A percentile compares a stretch with the other conserved stretches of the same genome.
phyloP scores from a whole-genome alignment of 2,888 invertebrate species.

The Punctoribates punctum region DNA sequence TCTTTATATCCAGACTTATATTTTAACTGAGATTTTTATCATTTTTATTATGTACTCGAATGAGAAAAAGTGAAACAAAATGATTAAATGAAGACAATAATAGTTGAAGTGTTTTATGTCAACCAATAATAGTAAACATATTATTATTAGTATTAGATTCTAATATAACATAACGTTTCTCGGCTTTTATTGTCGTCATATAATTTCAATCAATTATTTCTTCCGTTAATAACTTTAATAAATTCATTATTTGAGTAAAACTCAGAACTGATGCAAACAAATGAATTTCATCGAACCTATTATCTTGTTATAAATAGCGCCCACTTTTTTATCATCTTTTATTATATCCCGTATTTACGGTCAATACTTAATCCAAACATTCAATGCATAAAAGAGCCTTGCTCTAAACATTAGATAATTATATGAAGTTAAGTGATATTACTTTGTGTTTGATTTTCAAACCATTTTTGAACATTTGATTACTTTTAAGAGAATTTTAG shows the following conservation, averaged over 20 bases:
- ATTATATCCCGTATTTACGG: too few relatives aligned
- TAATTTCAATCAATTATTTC: not conserved
- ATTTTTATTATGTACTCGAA: constrained; percentile 21
- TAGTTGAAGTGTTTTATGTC: constrained; percentile 2
- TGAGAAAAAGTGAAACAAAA: constrained; percentile 10
- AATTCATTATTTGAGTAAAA: not conserved
- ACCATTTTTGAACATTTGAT: too few relatives aligned
- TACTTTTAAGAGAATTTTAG: too few relatives aligned
- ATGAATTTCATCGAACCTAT: not conserved
- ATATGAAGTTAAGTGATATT: too few relatives aligned
- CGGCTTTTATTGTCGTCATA: not conserved
- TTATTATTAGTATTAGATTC: not conserved
- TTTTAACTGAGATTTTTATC: not conserved
- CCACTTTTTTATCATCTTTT: too few relatives aligned
- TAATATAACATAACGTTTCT: not conserved
- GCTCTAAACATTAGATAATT: too few relatives aligned
- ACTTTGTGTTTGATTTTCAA: too few relatives aligned
- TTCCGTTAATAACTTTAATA: not conserved
- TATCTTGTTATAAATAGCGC: too few relatives aligned
- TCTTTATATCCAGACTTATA: constrained; percentile 16
- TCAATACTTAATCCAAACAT: too few relatives aligned
- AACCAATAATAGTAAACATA: constrained; percentile 2
- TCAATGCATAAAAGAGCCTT: too few relatives aligned
- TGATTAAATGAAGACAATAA: constrained; percentile 19
- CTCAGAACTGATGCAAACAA: not conserved